Evolutionary conservation across 2,888 invertebrate genomes (phyloP).

Genomic region (Uloborus plumipes): DNA sequence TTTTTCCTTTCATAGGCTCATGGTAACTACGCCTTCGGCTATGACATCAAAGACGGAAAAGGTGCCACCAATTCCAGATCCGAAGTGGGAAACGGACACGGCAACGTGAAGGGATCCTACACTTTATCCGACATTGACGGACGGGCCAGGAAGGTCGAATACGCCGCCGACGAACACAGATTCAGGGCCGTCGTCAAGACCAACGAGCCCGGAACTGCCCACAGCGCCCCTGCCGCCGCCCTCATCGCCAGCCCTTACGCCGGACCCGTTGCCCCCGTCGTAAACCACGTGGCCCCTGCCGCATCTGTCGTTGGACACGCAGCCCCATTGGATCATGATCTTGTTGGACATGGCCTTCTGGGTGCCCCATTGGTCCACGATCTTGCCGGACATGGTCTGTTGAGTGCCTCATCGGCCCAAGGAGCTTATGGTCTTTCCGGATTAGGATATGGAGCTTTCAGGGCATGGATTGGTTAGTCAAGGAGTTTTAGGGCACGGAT

Average conservation of each 20-base stretch:
- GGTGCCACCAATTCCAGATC: slow-evolving; percentile 64
- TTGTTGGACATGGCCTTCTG: slow-evolving; percentile 18
- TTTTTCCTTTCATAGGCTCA: slow-evolving; percentile 23
- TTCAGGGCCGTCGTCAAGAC: slow-evolving; percentile 59
- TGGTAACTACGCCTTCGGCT: slow-evolving; percentile 56
- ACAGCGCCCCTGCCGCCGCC: slow-evolving; percentile 42
- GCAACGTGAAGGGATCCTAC: slow-evolving; percentile 64
- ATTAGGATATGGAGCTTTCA: slow-evolving; percentile 1
- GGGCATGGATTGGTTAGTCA: not conserved
- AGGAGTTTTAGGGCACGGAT: not conserved
- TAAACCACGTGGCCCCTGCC: too few relatives aligned
- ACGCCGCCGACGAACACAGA: slow-evolving; percentile 55
- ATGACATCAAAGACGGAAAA: slow-evolving; percentile 58
- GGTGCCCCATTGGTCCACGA: not conserved
- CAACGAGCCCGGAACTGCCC: slow-evolving; percentile 58
- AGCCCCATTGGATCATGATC: not conserved
- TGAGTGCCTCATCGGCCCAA: not conserved
- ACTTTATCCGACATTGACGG: slow-evolving; percentile 63
- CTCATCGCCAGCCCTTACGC: slow-evolving; percentile 30
- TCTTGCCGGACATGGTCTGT: not conserved
- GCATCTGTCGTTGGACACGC: too few relatives aligned
- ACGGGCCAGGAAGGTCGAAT: slow-evolving; percentile 62
- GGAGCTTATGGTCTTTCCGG: slow-evolving; percentile 9
- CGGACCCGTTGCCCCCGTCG: slow-evolving; percentile 1
- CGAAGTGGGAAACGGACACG: slow-evolving; percentile 61